These are phyloP conservation scores for Glyptemys insculpta DNA, from an alignment of 2,797 vertebrate genomes.

Conservation along the genomic window DNA sequence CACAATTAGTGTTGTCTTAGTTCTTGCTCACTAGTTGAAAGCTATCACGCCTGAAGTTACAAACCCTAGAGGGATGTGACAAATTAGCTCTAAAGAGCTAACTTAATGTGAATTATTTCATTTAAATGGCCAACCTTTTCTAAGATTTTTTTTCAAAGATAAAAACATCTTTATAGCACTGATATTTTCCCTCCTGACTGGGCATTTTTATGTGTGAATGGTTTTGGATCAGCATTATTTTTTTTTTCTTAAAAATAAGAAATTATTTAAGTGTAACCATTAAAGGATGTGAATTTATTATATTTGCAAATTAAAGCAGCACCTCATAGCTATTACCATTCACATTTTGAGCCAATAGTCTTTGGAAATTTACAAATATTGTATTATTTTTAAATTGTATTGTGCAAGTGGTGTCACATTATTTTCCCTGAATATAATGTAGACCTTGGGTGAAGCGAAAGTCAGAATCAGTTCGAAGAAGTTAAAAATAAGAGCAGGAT, in stretches of 20 bases:
- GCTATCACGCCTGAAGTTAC: rapidly evolving
- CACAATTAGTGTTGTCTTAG: neutral
- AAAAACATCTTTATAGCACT: neutral
- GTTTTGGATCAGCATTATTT: neutral
- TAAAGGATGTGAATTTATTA: neutral
- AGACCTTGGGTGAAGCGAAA: neutral
- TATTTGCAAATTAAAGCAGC: neutral
- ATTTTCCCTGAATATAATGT: neutral
- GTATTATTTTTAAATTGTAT: neutral
- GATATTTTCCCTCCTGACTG: neutral
- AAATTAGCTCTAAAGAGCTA: neutral
- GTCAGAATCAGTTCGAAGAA: neutral
- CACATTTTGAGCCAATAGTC: neutral
- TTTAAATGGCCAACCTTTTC: neutral
- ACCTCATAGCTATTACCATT: rapidly evolving
- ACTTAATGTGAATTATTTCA: neutral
- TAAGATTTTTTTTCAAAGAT: rapidly evolving
- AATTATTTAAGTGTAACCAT: neutral
- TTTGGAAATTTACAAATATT: neutral
- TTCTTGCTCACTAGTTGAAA: neutral
- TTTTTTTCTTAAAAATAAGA: neutral
- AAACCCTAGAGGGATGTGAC: rapidly evolving
- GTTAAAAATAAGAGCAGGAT: slow-evolving; percentile 20
- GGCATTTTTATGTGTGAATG: neutral
- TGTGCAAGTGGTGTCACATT: neutral